These are phyloP conservation scores for Phainopepla nitens DNA, from an alignment of 2,113 vertebrate species.

Conservation along the genomic window DNA sequence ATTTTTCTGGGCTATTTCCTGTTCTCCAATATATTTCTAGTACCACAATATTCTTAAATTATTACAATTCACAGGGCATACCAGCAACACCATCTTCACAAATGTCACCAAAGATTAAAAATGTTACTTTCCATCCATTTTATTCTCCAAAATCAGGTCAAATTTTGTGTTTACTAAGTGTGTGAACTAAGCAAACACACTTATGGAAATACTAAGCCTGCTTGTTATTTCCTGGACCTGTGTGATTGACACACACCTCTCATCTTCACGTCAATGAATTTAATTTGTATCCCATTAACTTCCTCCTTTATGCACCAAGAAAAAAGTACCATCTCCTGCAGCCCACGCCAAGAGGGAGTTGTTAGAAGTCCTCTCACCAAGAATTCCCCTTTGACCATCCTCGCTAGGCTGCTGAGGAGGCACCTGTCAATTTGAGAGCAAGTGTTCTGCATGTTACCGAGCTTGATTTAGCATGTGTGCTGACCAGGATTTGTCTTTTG, in stretches of 20 bases:
- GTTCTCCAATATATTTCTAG: not conserved
- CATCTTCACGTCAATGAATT: not conserved
- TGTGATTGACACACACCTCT: not conserved
- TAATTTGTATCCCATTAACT: not conserved
- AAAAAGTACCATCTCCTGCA: not conserved
- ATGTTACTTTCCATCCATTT: not conserved
- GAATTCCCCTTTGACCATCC: not conserved
- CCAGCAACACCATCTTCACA: not conserved
- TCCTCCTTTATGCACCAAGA: not conserved
- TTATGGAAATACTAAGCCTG: not conserved
- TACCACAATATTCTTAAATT: not conserved
- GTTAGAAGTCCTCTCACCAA: not conserved
- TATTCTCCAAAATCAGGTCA: not conserved
- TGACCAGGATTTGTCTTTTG: not conserved
- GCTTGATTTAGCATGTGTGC: accelerated
- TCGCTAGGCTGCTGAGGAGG: not conserved
- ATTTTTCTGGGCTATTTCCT: not conserved
- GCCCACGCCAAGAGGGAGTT: not conserved
- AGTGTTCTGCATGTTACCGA: not conserved
- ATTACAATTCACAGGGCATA: not conserved
- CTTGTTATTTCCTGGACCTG: not conserved
- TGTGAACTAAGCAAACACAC: not conserved
- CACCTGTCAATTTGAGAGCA: not conserved
- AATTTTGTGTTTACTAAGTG: not conserved
- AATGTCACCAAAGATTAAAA: not conserved